Base-by-base conservation (phyloP, 2,888 invertebrate genomes). In the Macrophya annulata region DNA sequence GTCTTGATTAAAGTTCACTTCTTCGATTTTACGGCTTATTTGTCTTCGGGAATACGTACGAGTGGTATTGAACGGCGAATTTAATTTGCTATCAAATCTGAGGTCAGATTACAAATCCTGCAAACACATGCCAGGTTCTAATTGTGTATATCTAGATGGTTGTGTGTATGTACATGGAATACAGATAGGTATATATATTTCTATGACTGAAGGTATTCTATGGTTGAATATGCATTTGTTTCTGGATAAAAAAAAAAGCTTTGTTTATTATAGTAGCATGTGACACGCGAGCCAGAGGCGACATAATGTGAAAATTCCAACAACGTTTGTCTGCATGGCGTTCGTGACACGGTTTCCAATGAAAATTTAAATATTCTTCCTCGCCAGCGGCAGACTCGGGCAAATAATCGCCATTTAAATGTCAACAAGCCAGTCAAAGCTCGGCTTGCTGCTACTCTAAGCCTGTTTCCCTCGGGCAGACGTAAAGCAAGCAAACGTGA, bases 321-420 rank as follows among this genome's bases (percentile, higher is more conserved):
- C 68, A 83, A 83, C 83, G 51, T 45, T 83, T 83, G 40, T 40
- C 48, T 55, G 74, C 74, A 74, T 21, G 10, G 55, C 55, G 77
- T 77, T 77, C 77, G 83, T 45, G 83, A 83, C 68, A 68, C 83
- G 51, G 8, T 68, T 48, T 45, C 48, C 48, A 37, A 83, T 71
- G 71, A 83, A 83, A 83, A 83, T 68, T 83, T 59, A 71, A 83
- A 83, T 68, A 83, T 83, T 37, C 45, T 68, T 59, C n/a, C 62
- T 40, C 4, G 77, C 83, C 51, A 21, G 37, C 48, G 68, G 68
- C 65, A 31, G 31, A 9, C 48, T 71, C 31, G 71, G 21, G 83
- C 83, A 65, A 83, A 83, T 83, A 71, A 82, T 82, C 68, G 48
- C 82, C 82, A 68, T 65, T 65, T 48, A 82, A 82, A 82, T 82